A percentile compares a stretch with the other conserved stretches of the same genome.
Evolutionary conservation across 1,140 invertebrate species (phyloP).

Genomic region (Atta colombica): DNA sequence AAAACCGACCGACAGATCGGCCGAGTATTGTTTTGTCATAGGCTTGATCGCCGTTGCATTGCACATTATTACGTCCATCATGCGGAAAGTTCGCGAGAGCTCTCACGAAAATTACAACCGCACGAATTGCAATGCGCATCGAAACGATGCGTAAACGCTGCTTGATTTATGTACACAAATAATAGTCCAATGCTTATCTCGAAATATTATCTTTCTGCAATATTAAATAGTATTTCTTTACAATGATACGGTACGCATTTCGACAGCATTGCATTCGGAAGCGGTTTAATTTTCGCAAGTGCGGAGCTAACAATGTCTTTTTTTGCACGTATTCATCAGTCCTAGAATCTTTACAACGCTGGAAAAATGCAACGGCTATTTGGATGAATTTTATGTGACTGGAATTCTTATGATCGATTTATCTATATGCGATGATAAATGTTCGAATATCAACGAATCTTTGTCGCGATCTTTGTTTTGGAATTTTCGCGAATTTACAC

Average conservation of each 20-base stretch:
- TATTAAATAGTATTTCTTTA: conserved; percentile 54
- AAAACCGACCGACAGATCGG: conserved; percentile 28
- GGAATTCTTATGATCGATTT: conserved; percentile 20
- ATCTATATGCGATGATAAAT: background rate
- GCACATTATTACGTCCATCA: conserved; percentile 48
- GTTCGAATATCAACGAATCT: conserved; percentile 1
- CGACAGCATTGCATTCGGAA: background rate
- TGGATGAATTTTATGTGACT: conserved; percentile 14
- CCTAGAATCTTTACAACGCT: background rate
- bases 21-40: conserved; percentile 23
- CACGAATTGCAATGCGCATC: background rate
- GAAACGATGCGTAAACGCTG: background rate
- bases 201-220: conserved; percentile 39
- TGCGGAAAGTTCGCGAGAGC: conserved; percentile 5
- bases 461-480: background rate
- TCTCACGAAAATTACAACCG: conserved; percentile 33
- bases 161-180: conserved; percentile 33
- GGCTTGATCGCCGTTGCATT: conserved; percentile 47
- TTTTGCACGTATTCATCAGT: background rate
- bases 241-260: conserved; percentile 8
- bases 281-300: conserved; percentile 33
- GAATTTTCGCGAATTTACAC: background rate
- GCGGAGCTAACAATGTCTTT: background rate
- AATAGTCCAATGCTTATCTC: conserved; percentile 17
- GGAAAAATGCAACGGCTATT: conserved; percentile 39